A percentile compares a stretch with the other conserved stretches of the same genome.
These are phyloP conservation scores for Callorhinus ursinus DNA, from an alignment of 2,113 vertebrate genomes.

Conservation along the genomic window DNA sequence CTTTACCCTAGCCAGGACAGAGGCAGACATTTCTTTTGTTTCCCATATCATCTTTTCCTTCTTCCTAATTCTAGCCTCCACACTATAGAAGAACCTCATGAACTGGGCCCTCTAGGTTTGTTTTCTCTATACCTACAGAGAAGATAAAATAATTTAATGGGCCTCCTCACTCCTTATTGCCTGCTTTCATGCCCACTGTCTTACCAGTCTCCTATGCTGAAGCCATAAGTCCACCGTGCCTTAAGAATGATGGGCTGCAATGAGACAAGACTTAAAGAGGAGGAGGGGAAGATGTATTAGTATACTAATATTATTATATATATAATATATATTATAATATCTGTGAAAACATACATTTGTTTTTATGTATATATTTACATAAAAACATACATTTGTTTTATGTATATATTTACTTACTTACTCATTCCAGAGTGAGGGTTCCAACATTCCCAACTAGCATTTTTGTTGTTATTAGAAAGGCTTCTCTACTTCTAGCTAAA, in stretches of 20 bases:
- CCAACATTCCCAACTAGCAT: neutral
- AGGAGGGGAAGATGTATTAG: neutral
- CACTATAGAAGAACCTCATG: neutral
- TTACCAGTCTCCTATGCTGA: neutral
- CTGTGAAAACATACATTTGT: neutral
- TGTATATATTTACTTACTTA: neutral
- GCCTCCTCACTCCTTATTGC: neutral
- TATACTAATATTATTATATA: neutral
- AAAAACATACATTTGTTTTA: neutral
- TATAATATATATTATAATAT: neutral
- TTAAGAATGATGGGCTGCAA: neutral
- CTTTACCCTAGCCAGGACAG: neutral
- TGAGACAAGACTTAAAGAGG: neutral
- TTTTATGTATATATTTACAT: conserved; percentile 6
- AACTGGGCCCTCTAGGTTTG: neutral
- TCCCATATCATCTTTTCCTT: neutral
- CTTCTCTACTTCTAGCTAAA: conserved; percentile 2
- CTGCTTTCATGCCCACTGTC: neutral
- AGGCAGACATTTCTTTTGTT: neutral
- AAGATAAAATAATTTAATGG: neutral
- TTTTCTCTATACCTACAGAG: neutral
- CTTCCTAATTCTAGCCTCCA: neutral
- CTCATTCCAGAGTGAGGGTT: neutral
- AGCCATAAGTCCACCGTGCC: neutral
- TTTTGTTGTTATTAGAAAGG: neutral